Conservation (phyloP, 2,888 invertebrate species). For the Anaspis maculata region DNA sequence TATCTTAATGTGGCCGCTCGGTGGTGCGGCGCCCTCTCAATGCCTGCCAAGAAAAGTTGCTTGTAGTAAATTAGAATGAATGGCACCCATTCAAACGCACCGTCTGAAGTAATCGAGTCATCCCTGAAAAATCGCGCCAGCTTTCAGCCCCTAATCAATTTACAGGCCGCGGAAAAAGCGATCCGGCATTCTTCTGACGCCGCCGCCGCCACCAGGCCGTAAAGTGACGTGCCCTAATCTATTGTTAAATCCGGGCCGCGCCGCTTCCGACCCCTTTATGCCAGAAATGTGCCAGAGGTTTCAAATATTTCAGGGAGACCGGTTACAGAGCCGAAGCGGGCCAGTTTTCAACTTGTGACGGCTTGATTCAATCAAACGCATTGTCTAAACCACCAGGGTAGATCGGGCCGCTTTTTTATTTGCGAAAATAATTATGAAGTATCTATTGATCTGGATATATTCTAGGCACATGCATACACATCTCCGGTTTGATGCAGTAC, state of each 20-base stretch:
- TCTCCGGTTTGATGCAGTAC: too few species aligned
- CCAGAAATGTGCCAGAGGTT: too few species aligned
- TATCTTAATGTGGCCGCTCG: background rate
- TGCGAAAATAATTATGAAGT: too few species aligned
- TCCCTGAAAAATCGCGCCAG: constrained; percentile 27
- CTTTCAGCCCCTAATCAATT: constrained; percentile 30
- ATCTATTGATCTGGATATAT: too few species aligned
- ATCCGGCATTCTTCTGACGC: constrained; percentile 21
- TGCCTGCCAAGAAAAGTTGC: background rate
- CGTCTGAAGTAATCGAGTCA: constrained; percentile 30
- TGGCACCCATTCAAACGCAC: constrained; percentile 23
- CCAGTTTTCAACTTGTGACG: too few species aligned
- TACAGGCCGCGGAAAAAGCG: constrained; percentile 22
- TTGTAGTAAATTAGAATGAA: constrained; percentile 28
- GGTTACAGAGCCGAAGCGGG: too few species aligned
- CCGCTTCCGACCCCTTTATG: constrained; percentile 20
- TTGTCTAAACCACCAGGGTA: too few species aligned
- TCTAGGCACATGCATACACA: too few species aligned
- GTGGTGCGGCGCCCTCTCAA: background rate
- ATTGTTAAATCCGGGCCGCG: constrained; percentile 23
- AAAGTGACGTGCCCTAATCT: constrained; percentile 25
- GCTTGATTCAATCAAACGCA: too few species aligned
- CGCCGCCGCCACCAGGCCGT: constrained; percentile 15
- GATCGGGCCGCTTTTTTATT: too few species aligned
- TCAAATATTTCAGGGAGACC: too few species aligned